These are phyloP conservation scores for Pachyseris speciosa DNA, from an alignment of 64 coral and sea anemone genomes.

Conservation along the genomic window DNA sequence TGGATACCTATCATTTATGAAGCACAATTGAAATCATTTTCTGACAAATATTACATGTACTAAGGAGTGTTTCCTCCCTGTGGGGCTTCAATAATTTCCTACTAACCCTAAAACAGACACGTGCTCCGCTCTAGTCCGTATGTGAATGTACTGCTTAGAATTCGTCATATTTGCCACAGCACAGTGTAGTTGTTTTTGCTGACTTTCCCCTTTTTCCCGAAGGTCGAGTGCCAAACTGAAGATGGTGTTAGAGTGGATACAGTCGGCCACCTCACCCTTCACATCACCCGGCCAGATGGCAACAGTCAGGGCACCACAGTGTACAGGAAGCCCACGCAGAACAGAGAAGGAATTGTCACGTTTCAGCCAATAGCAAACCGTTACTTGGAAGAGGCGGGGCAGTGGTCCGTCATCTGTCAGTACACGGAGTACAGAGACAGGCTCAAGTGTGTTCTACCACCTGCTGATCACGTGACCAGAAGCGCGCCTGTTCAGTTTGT, in stretches of 20 bases:
- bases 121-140: too few species aligned
- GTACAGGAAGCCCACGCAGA: slow-evolving; percentile 83
- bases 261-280: slow-evolving; percentile 56
- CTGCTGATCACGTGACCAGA: slow-evolving; percentile 61
- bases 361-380: slow-evolving; percentile 55
- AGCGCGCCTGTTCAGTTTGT: slow-evolving; percentile 66
- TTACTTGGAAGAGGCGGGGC: slow-evolving; percentile 52
- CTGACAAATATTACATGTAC: too few species aligned
- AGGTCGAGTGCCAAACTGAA: slow-evolving; percentile 82
- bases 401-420: slow-evolving; percentile 65
- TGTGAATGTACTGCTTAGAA: too few species aligned
- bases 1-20: too few species aligned
- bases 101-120: too few species aligned
- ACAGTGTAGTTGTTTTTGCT: background rate
- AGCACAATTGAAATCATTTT: too few species aligned
- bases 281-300: slow-evolving; percentile 50
- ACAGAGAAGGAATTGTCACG: slow-evolving; percentile 52
- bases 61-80: too few species aligned
- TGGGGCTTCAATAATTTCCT: too few species aligned
- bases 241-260: slow-evolving; percentile 79
- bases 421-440: slow-evolving; percentile 80
- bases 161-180: background rate
- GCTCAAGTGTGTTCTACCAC: slow-evolving; percentile 66
- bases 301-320: slow-evolving; percentile 1
- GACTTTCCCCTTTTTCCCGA: background rate